phyloP scores from a whole-genome alignment of 2,888 invertebrate species.

The Ophraella communa region DNA sequence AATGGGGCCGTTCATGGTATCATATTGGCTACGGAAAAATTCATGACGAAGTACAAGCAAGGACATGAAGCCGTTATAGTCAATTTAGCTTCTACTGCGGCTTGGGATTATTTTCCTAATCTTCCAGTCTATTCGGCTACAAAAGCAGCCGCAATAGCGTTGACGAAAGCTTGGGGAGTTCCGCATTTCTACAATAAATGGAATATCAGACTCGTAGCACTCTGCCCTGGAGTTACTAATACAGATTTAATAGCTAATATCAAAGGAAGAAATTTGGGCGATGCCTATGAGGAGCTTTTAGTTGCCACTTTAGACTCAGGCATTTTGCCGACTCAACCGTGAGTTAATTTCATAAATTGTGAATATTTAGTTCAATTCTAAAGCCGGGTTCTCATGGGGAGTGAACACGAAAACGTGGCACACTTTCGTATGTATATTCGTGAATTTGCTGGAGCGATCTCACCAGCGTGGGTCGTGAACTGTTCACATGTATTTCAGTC shows the following conservation, averaged over 20 bases:
- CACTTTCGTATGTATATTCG: no score
- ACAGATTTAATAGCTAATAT: constrained; percentile 53
- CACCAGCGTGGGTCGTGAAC: no score
- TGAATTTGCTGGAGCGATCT: no score
- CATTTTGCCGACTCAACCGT: constrained; percentile 28
- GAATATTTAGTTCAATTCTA: no score
- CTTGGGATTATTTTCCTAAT: constrained; percentile 23
- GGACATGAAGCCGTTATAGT: constrained; percentile 39
- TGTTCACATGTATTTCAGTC: no score
- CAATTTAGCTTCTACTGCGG: constrained; percentile 40
- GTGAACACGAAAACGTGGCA: no score
- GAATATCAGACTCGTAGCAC: constrained; percentile 61
- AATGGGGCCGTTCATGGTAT: constrained; percentile 41
- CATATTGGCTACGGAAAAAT: constrained; percentile 40
- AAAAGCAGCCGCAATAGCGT: constrained; percentile 39
- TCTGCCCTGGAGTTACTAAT: constrained; percentile 64
- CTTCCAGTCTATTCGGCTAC: constrained; percentile 41
- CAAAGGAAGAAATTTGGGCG: constrained; percentile 35
- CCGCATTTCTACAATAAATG: constrained; percentile 52
- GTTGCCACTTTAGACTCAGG: background rate
- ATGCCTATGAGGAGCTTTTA: constrained; percentile 30
- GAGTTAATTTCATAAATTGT: constrained; percentile 34
- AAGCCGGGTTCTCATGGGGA: no score
- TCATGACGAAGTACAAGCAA: constrained; percentile 41
- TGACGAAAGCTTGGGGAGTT: constrained; percentile 40